Evolutionary conservation across 2,797 vertebrate species (phyloP), one percentile per base, ranked within the genome.

Genomic region (Hozukius guyotensis): DNA sequence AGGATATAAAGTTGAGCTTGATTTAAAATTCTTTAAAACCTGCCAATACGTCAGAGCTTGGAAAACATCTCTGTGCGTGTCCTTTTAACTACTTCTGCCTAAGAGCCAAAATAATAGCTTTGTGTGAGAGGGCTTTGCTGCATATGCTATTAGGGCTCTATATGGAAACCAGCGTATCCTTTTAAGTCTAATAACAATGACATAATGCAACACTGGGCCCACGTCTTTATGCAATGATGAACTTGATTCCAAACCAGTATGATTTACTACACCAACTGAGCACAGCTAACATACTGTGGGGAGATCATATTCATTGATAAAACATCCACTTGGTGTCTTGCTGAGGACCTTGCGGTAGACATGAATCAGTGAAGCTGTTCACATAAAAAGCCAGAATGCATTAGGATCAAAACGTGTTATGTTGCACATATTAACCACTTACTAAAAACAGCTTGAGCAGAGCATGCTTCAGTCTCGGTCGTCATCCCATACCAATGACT

Each of bases 391-490:
- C 36, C 25, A 25, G 9, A 77, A 65, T 18, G 25, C 6, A 67
- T 36, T 24, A 46, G 16, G 57, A 80, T 80, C 62, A 55, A 56
- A 78, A 74, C 63, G 66, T 74, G 77, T 75, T 64, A 42, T 53
- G 73, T 22, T 52, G 36, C 49, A 67, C 55, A 69, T 38, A 83
- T 74, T 25, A 81, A 31, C 77, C 70, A 25, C 65, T 73, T 86
- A 73, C 75, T 87, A 91, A 89, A 85, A 87, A 86, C 83, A 87
- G 76, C 59, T 55, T 53, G 64, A 75, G 72, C 27, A 61, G 31
- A 71, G 22, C 65, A 52, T 27, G 71, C 62, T 80, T 71, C 52
- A 5, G 63, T 82, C 69, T 69, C 52, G 25, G 20, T 65, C 32
- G 52, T 65, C 79, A 70, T 77, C 59, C 81, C 77, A 79, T 75